These are phyloP conservation scores for Charaxes varanes DNA, from an alignment of 1,140 invertebrate genomes.

Conservation along the genomic window DNA sequence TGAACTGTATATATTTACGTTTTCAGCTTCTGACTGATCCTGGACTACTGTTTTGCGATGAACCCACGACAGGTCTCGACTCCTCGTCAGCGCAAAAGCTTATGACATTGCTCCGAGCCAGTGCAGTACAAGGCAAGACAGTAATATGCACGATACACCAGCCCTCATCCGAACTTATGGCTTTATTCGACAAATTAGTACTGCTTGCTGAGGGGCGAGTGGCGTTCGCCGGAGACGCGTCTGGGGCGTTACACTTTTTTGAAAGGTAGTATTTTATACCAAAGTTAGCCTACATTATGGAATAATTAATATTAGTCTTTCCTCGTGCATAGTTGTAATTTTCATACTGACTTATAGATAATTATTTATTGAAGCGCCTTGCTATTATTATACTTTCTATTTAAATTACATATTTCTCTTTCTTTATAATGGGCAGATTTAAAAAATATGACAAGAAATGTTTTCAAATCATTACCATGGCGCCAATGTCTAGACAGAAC, in stretches of 20 bases:
- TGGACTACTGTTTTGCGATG: slow-evolving; percentile 94
- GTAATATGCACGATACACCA: slow-evolving; percentile 98
- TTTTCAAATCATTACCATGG: slow-evolving; percentile 1
- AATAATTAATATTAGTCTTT: too few species aligned
- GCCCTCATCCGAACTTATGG: slow-evolving; percentile 94
- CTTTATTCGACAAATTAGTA: slow-evolving; percentile 90
- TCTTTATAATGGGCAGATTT: too few species aligned
- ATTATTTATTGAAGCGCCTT: too few species aligned
- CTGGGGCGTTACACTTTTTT: slow-evolving; percentile 87
- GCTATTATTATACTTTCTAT: too few species aligned
- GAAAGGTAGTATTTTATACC: slow-evolving; percentile 69
- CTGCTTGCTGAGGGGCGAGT: slow-evolving; percentile 92
- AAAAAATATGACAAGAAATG: too few species aligned
- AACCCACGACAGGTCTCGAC: slow-evolving; percentile 95
- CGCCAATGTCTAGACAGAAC: slow-evolving; percentile 9
- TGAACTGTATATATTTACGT: neutral
- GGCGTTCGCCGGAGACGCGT: slow-evolving; percentile 87
- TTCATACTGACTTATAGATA: too few species aligned
- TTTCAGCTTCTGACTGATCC: slow-evolving; percentile 92
- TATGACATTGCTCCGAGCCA: slow-evolving; percentile 81
- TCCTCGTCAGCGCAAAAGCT: slow-evolving; percentile 93
- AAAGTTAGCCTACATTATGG: too few species aligned
- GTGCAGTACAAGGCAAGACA: slow-evolving; percentile 83
- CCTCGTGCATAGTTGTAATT: too few species aligned
- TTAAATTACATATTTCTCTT: too few species aligned